Conservation (phyloP, 1,140 invertebrate species). For the Armadillidium nasatum region DNA sequence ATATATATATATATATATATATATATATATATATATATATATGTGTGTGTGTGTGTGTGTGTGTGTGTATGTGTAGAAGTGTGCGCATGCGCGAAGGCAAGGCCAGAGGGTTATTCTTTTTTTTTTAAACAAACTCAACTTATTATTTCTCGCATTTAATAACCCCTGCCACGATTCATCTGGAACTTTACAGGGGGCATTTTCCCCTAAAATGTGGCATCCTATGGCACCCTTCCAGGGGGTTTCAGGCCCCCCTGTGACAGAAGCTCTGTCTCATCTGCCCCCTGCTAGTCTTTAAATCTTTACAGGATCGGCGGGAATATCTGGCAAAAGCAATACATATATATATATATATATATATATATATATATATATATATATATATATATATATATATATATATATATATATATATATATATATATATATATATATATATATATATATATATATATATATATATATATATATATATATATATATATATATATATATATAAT, state of each 20-base stretch:
- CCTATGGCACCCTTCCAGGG: constrained; percentile 7
- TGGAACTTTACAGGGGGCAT: background rate
- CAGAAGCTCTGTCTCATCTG: constrained; percentile 8
- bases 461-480: too few species aligned
- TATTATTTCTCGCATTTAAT: background rate
- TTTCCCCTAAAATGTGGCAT: background rate
- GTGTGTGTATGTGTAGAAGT: too few species aligned
- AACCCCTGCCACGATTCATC: background rate
- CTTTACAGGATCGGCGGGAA: background rate
- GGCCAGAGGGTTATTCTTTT: too few species aligned
- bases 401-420: too few species aligned
- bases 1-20: constrained; percentile 1
- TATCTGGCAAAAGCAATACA: too few species aligned
- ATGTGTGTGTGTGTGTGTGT: background rate
- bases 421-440: too few species aligned
- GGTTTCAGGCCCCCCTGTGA: background rate
- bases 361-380: too few species aligned
- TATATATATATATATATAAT: too few species aligned
- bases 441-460: too few species aligned
- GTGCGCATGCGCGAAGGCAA: too few species aligned
- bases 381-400: too few species aligned
- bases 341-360: too few species aligned
- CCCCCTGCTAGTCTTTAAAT: background rate
- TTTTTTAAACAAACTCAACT: background rate
- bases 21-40: constrained; percentile 14